These are phyloP conservation scores for Furcifer pardalis DNA, from an alignment of 2,797 vertebrate species.

Conservation along the genomic window DNA sequence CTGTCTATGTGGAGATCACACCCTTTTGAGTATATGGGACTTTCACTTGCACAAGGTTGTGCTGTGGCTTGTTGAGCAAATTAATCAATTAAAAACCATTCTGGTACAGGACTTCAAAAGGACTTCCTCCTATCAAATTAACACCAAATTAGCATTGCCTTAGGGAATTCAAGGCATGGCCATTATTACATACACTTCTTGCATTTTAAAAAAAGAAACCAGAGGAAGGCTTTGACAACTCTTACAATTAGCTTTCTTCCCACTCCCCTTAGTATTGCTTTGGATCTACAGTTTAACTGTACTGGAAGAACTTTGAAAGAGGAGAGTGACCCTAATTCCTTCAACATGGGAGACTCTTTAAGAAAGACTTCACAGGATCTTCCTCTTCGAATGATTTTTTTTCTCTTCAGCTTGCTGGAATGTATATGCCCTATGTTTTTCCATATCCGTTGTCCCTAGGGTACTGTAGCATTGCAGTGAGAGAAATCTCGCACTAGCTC, in stretches of 20 bases:
- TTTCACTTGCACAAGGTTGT: no score
- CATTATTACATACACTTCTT: background rate
- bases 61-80: no score
- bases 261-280: background rate
- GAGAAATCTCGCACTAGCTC: no score
- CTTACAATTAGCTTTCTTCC: no score
- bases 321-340: no score
- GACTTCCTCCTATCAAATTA: background rate
- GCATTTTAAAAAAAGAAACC: background rate
- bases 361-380: no score
- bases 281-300: background rate
- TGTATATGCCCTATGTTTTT: background rate
- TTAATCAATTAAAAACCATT: no score
- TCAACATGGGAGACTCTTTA: background rate
- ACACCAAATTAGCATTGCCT: background rate
- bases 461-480: background rate
- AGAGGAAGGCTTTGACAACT: background rate
- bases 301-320: background rate
- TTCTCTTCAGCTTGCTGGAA: background rate
- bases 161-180: background rate
- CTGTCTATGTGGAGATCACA: no score
- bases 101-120: no score
- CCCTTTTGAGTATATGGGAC: no score
- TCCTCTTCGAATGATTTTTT: no score
- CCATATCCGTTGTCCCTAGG: background rate